Base-by-base conservation (phyloP, 2,113 vertebrate species). In the Crotalus horridus region DNA sequence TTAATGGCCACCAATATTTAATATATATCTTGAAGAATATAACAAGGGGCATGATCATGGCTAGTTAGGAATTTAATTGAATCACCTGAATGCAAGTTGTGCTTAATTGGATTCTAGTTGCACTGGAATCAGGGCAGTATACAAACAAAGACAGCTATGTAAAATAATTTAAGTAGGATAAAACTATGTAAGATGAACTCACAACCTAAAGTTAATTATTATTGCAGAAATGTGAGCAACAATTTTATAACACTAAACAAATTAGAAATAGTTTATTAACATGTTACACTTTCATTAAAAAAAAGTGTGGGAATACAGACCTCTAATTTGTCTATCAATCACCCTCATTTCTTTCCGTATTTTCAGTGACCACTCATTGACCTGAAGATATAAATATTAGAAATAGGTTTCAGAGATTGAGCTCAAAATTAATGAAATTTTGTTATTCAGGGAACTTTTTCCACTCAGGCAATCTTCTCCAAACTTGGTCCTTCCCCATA, bases 321-420 rank as follows among this genome's bases (percentile, higher is more conserved):
- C 99, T 98, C 99, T 97, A 95, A 99, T 99, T 96, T 99, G 99
- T 97, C 99, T 98, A 96, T 99, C 99, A 96, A 99, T 98, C 94
- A 98, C 98, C 96, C 99, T 98, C 98, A 99, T 99, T 97, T 99
- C 99, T 96, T 98, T 99, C 91, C 99, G 98, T 96, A 99, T 99
- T 98, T 99, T 99, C 95, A 98, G 94, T 87, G 98, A 98, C 99
- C 99, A 99, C 93, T 99, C 99, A 95, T 98, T 98, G 90, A 99
- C 97, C 99, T 99, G 95, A 91, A 90, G 55, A 95, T 51, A 55
- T 54, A 89, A 54, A 55, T 51, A 33, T 39, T 3, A 64, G 7
- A 58, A 86, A 9, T 39, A 51, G 69, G 6, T 90, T 51, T 24
- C 85, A 46, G 21, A 85, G 51, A 55, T 6, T 43, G n/a, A 29